phyloP scores from a whole-genome alignment of 2,888 invertebrate species.

The Imbricaverruca yamaguchii region DNA sequence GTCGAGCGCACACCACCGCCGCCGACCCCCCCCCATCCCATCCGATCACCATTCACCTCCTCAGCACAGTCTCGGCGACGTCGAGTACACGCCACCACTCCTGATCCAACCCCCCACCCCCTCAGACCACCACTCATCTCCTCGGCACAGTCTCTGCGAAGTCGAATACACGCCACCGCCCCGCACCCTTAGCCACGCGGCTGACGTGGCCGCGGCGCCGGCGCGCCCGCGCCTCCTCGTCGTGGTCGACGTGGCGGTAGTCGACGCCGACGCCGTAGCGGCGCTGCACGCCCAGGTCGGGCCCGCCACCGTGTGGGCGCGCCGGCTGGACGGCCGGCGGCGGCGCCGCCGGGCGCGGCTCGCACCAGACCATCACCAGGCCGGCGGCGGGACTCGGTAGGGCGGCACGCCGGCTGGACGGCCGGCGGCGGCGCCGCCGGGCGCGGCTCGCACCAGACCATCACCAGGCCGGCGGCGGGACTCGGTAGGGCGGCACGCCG shows the following conservation, averaged over 20 bases:
- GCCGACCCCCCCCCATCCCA: too few species aligned
- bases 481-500: too few species aligned
- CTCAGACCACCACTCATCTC: neutral
- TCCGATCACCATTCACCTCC: too few species aligned
- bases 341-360: neutral
- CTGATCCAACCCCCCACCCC: too few species aligned
- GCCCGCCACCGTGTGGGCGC: too few species aligned
- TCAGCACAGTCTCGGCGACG: too few species aligned
- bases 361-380: neutral
- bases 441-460: neutral
- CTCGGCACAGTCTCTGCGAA: neutral
- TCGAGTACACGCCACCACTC: too few species aligned
- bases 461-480: too few species aligned
- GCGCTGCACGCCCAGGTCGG: neutral
- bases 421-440: neutral
- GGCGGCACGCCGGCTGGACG: too few species aligned
- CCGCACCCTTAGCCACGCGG: neutral
- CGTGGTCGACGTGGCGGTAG: neutral
- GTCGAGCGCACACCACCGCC: neutral
- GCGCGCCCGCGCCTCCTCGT: neutral
- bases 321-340: too few species aligned
- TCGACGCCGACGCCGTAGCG: neutral
- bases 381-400: too few species aligned
- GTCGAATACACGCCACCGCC: neutral
- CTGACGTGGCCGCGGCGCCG: neutral